Conservation (phyloP, 23 tunicate species). For the Trididemnum clinides region DNA sequence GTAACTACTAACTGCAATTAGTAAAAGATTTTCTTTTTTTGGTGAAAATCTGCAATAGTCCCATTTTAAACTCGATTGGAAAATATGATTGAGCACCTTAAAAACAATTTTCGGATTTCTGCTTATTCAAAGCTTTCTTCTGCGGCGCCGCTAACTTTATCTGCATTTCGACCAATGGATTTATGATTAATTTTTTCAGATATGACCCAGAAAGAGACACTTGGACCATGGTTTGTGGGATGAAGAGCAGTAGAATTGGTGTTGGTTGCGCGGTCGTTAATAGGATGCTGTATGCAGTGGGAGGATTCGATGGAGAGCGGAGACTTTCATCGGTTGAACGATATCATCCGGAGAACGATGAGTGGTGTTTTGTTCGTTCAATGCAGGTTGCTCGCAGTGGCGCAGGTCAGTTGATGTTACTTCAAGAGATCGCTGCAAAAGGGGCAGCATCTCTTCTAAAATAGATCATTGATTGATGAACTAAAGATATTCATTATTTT, state of each 20-base stretch:
- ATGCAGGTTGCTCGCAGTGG: conserved; percentile 90
- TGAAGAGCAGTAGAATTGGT: conserved; percentile 82
- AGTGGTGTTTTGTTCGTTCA: conserved; percentile 80
- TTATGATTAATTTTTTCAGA: conserved; percentile 9
- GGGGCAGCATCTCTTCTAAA: neutral
- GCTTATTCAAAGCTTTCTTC: too few relatives aligned
- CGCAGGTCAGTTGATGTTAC: conserved; percentile 53
- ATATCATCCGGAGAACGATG: conserved; percentile 87
- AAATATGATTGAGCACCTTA: too few relatives aligned
- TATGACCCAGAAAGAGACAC: conserved; percentile 81
- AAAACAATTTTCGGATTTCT: too few relatives aligned
- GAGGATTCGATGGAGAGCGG: conserved; percentile 85
- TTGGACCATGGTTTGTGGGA: conserved; percentile 82
- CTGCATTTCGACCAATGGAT: too few relatives aligned
- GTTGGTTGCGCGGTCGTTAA: conserved; percentile 92
- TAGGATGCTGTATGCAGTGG: conserved; percentile 90
- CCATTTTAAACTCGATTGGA: too few relatives aligned
- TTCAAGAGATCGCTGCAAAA: neutral
- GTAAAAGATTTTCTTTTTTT: too few relatives aligned
- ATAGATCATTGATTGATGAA: too few relatives aligned
- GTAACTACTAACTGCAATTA: too few relatives aligned
- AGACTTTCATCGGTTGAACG: conserved; percentile 77
- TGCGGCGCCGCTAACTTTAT: too few relatives aligned
- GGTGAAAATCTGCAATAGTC: too few relatives aligned
- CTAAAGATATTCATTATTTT: neutral